These are phyloP conservation scores for Pristionchus fissidentatus DNA, from an alignment of 2,888 invertebrate genomes.

Conservation along the genomic window DNA sequence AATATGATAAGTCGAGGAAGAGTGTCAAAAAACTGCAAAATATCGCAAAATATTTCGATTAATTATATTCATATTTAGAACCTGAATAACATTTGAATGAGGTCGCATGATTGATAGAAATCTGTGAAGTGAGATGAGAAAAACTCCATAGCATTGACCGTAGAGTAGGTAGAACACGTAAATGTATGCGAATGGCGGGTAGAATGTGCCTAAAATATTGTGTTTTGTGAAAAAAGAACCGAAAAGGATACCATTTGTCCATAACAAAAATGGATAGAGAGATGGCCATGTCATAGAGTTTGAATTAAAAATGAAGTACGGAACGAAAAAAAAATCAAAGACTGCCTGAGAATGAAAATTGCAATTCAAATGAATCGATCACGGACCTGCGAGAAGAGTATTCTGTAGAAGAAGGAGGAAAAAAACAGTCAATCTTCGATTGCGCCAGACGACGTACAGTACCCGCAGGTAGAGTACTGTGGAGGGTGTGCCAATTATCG, in stretches of 20 bases:
- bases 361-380: not conserved
- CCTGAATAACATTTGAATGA: not conserved
- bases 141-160: conserved; percentile 17
- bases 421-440: not conserved
- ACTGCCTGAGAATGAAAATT: not conserved
- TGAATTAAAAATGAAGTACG: conserved; percentile 20
- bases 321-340: not conserved
- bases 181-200: conserved; percentile 8
- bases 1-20: not conserved
- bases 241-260: not conserved
- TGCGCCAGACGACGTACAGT: conserved; percentile 18
- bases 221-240: not conserved
- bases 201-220: not conserved
- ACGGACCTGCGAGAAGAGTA: conserved; percentile 19
- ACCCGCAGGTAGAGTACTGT: conserved; percentile 33
- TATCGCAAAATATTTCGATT: too few relatives aligned
- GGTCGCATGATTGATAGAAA: not conserved
- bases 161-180: conserved; percentile 32
- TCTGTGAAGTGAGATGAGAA: not conserved
- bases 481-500: not conserved
- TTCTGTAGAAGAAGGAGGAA: conserved; percentile 3
- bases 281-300: conserved; percentile 15
- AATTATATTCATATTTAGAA: not conserved
- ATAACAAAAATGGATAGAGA: not conserved
- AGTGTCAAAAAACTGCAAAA: not conserved